Conservation (phyloP, 2,888 invertebrate species). For the Hololepta plana region DNA sequence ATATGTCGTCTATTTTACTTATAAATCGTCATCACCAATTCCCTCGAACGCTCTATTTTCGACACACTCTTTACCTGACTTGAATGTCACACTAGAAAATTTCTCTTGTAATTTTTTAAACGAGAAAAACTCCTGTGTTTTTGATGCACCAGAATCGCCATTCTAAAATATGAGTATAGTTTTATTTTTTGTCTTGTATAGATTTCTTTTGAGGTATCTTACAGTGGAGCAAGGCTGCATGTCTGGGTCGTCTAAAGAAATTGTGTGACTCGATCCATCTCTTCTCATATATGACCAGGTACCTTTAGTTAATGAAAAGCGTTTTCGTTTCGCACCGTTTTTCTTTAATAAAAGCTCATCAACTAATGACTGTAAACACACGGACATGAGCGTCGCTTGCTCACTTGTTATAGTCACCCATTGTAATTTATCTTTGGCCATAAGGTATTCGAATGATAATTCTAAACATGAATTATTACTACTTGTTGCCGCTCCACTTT, state of each 20-base stretch:
- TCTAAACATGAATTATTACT: slow-evolving; percentile 40
- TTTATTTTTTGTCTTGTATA: too few species aligned
- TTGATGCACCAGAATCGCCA: slow-evolving; percentile 33
- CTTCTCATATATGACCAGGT: slow-evolving; percentile 53
- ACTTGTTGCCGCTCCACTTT: slow-evolving; percentile 17
- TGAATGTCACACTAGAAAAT: slow-evolving; percentile 52
- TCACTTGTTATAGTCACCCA: slow-evolving; percentile 88
- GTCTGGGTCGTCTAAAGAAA: slow-evolving; percentile 28
- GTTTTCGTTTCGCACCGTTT: slow-evolving; percentile 33
- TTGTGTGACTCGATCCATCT: slow-evolving; percentile 51
- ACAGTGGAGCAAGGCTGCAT: slow-evolving; percentile 12
- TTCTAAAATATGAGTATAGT: too few species aligned
- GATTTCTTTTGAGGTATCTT: too few species aligned
- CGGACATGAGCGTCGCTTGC: slow-evolving; percentile 88
- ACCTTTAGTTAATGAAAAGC: slow-evolving; percentile 29
- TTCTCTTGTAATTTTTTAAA: slow-evolving; percentile 57
- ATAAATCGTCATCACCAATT: slow-evolving; percentile 87
- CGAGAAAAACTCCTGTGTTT: slow-evolving; percentile 49
- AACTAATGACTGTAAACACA: slow-evolving; percentile 89
- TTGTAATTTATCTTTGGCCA: slow-evolving; percentile 77
- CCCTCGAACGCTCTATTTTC: slow-evolving; percentile 90
- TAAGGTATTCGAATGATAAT: slow-evolving; percentile 86
- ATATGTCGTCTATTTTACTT: slow-evolving; percentile 15
- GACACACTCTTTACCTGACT: slow-evolving; percentile 50
- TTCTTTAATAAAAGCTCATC: slow-evolving; percentile 74